These are phyloP conservation scores for Dasypolia templi DNA, from an alignment of 2,888 invertebrate genomes.

Conservation along the genomic window DNA sequence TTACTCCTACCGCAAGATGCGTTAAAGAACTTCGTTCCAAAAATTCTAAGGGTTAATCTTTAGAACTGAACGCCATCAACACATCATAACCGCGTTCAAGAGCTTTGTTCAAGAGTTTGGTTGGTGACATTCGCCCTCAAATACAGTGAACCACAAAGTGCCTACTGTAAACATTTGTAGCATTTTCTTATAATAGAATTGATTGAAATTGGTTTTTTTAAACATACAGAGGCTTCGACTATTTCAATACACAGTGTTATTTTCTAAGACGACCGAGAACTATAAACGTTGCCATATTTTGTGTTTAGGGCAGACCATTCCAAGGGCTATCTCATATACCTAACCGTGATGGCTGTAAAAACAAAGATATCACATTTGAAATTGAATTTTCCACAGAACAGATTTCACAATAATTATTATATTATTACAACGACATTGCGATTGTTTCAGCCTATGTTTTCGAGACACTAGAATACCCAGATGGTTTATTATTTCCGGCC, in stretches of 20 bases:
- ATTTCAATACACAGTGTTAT: not conserved
- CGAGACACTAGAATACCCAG: not conserved
- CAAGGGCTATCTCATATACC: not conserved
- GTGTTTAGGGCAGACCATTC: not conserved
- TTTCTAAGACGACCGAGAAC: not conserved
- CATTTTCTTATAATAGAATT: not conserved
- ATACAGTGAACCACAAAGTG: not conserved
- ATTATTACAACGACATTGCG: not conserved
- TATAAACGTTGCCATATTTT: too few relatives aligned
- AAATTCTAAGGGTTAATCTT: too few relatives aligned
- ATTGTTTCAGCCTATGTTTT: not conserved
- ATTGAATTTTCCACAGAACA: not conserved
- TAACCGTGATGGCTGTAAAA: too few relatives aligned
- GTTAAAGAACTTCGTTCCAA: too few relatives aligned
- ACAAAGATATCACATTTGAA: not conserved
- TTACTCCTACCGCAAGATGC: too few relatives aligned
- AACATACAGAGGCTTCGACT: not conserved
- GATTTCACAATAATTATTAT: not conserved
- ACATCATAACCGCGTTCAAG: too few relatives aligned
- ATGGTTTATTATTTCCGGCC: conserved; percentile 16
- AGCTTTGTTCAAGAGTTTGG: too few relatives aligned
- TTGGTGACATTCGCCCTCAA: not conserved
- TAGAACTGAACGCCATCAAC: too few relatives aligned
- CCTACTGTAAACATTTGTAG: not conserved
- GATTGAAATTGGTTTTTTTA: not conserved